Conservation (phyloP, 2,888 invertebrate genomes). For the Dusona sp. region DNA sequence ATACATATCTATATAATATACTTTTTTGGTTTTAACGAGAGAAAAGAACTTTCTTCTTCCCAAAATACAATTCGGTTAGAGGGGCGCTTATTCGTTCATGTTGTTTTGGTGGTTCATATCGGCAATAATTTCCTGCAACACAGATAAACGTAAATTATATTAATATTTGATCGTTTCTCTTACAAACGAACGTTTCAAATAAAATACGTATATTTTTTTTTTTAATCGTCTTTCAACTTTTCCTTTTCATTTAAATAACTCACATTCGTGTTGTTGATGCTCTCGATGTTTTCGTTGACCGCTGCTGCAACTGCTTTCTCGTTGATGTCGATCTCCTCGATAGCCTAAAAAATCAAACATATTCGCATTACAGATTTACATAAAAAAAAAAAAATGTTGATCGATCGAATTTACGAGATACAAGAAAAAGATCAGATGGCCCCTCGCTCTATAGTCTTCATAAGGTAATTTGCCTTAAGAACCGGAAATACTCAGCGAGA, state of each 20-base stretch:
- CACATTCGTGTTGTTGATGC: conserved; percentile 81
- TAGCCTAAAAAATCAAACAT: conserved; percentile 74
- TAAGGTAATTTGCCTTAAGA: conserved; percentile 75
- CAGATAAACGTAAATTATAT: not conserved
- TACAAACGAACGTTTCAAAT: not conserved
- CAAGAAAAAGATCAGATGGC: conserved; percentile 81
- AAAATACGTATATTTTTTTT: not conserved
- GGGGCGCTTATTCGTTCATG: conserved; percentile 82
- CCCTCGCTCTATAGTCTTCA: conserved; percentile 83
- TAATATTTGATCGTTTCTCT: conserved; percentile 32
- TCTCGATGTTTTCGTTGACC: conserved; percentile 81
- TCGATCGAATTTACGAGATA: not conserved
- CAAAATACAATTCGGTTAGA: conserved; percentile 83
- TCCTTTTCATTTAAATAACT: conserved; percentile 67
- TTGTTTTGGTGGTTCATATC: conserved; percentile 83
- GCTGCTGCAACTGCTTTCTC: conserved; percentile 83
- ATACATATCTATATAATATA: conserved; percentile 85
- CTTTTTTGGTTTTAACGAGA: conserved; percentile 85
- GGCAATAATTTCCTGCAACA: conserved; percentile 82
- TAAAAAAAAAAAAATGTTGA: no score
- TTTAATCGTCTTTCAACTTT: conserved; percentile 8
- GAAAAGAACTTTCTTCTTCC: conserved; percentile 84
- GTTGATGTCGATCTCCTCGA: conserved; percentile 83
- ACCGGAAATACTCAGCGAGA: conserved; percentile 76
- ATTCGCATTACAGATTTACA: not conserved